Base-by-base conservation (phyloP, 2,797 vertebrate species). In the Bucorvus abyssinicus region DNA sequence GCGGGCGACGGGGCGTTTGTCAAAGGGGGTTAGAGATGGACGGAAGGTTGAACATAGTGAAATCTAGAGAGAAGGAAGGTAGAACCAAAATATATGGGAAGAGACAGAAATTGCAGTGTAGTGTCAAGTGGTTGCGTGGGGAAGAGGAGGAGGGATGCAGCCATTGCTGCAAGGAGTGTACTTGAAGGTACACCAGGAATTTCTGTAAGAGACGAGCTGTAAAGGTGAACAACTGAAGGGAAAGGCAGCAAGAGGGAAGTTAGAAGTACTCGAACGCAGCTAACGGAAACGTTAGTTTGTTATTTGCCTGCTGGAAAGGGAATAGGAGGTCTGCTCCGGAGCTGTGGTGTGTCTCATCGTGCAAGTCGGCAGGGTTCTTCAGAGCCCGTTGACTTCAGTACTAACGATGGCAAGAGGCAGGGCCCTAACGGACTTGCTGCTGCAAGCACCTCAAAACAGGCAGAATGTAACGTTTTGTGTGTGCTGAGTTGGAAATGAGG, bases 101-200 rank as follows among this genome's bases (percentile, higher is more conserved):
- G 74, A 52, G 73, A 22, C 18, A 49, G 24, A 59, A 16, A 30
- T 6, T 69, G 74, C 14, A 32, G 67, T 27, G 0, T 6, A 7
- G 8, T 8, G 15, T 36, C 0, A 2, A 22, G 15, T 5, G 22
- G 14, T 29, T 30, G 17, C 44, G 32, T 45, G 36, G 44, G 36
- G n/a, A 76, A 26, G 32, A 68, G 44, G 47, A 55, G 77, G 36
- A 45, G 34, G 22, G 61, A 11, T 14, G 52, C 36, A 67, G 24
- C 0, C 0, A 2, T 69, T 0, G 0, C 22, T 1, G 4, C 30
- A 53, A 56, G 57, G 20, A 45, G 2, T 3, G 12, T 9, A 42
- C 20, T 7, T 55, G 14, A 27, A 63, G 40, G 4, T 19, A 19
- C 22, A 15, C 9, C 20, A 12, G 52, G 59, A 86, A 19, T 50